Conservation (phyloP, 2,888 invertebrate species). For the Choreutis nemorana region DNA sequence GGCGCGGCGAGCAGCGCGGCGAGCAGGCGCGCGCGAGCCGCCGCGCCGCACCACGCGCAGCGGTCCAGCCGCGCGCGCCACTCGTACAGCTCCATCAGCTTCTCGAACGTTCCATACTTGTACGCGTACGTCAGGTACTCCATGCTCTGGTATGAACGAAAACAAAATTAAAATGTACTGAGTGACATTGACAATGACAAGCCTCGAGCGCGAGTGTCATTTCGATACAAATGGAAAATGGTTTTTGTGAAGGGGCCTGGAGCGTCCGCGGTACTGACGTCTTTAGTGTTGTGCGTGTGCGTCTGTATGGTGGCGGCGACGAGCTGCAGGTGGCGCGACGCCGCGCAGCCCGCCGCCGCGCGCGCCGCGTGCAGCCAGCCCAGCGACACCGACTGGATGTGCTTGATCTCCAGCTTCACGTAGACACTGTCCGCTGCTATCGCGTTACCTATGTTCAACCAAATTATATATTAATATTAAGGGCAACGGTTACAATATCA, state of each 20-base stretch:
- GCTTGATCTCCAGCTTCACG: slow-evolving; percentile 87
- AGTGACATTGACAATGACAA: too few relatives aligned
- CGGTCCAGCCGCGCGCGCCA: slow-evolving; percentile 82
- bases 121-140: slow-evolving; percentile 93
- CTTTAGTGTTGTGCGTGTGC: slow-evolving; percentile 88
- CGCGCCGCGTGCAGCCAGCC: slow-evolving; percentile 85
- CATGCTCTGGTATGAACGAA: slow-evolving; percentile 71
- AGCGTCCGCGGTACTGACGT: slow-evolving; percentile 65
- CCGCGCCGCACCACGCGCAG: slow-evolving; percentile 78
- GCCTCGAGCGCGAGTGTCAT: too few relatives aligned
- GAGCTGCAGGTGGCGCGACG: slow-evolving; percentile 72
- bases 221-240: too few relatives aligned
- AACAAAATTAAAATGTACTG: too few relatives aligned
- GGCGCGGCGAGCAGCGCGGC: slow-evolving; percentile 66
- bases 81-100: slow-evolving; percentile 88
- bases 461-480: too few relatives aligned
- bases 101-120: slow-evolving; percentile 93
- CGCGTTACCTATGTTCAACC: slow-evolving; percentile 80
- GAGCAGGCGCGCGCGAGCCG: slow-evolving; percentile 75
- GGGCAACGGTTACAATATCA: too few relatives aligned
- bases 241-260: too few relatives aligned
- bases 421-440: slow-evolving; percentile 78
- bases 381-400: slow-evolving; percentile 91
- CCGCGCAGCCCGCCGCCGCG: slow-evolving; percentile 75
- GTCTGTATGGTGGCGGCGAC: slow-evolving; percentile 83